Evolutionary conservation across 2,113 vertebrate genomes (phyloP).

Genomic region (Psittacula cyanocephala): DNA sequence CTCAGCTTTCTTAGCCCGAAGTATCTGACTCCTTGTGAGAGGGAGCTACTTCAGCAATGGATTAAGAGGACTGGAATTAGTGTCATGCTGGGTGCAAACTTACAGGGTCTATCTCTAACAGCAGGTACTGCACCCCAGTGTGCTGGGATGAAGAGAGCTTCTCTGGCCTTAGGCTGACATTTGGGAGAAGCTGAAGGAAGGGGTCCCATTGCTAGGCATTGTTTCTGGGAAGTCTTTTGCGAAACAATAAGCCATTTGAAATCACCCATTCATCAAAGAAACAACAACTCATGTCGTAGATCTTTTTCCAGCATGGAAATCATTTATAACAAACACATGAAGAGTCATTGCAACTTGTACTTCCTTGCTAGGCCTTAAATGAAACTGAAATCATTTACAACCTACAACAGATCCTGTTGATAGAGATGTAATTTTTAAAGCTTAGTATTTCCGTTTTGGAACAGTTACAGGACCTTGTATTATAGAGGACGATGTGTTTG

Average conservation of each 20-base stretch:
- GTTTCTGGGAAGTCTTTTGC: background rate
- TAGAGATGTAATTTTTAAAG: background rate
- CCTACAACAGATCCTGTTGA: background rate
- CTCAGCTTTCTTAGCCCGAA: background rate
- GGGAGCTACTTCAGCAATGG: background rate
- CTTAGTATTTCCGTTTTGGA: background rate
- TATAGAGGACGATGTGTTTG: background rate
- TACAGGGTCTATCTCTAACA: background rate
- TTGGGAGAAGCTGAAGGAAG: background rate
- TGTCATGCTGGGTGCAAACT: background rate
- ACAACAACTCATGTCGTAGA: background rate
- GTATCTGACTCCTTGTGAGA: background rate
- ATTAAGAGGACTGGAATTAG: background rate
- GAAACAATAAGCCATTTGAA: background rate
- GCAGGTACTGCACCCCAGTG: rapidly evolving
- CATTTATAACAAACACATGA: background rate
- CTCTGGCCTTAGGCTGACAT: background rate
- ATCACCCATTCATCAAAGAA: background rate
- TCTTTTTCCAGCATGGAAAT: background rate
- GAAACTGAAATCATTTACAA: background rate
- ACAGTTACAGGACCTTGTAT: background rate
- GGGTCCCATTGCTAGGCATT: background rate
- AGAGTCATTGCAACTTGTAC: background rate
- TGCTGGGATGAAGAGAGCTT: background rate
- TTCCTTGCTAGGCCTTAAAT: background rate